Evolutionary conservation across 2,888 invertebrate genomes (phyloP).

Genomic region (Chrysodeixis includens): DNA sequence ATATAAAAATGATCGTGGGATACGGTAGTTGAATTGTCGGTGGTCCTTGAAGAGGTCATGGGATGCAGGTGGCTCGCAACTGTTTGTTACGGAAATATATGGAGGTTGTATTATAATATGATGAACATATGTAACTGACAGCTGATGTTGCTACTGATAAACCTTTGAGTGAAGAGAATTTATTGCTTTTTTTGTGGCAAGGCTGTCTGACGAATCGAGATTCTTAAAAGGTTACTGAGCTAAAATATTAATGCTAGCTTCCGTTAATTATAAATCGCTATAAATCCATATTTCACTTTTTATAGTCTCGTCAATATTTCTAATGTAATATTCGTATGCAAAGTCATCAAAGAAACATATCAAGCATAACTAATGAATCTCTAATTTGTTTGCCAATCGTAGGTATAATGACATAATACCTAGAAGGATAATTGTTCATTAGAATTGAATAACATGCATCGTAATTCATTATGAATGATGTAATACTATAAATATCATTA

Average conservation of each 20-base stretch:
- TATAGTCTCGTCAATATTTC: neutral
- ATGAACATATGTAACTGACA: slow-evolving; percentile 7
- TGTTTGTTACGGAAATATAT: slow-evolving; percentile 5
- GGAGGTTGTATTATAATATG: slow-evolving; percentile 6
- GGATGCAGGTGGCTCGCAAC: slow-evolving; percentile 5
- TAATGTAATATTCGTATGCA: neutral
- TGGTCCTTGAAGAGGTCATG: slow-evolving; percentile 1
- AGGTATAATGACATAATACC: neutral
- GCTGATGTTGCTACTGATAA: slow-evolving; percentile 2
- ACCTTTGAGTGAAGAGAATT: neutral
- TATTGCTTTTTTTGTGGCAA: neutral
- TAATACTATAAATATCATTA: neutral
- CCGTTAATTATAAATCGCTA: neutral
- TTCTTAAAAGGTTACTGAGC: neutral
- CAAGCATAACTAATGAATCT: neutral
- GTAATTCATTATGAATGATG: neutral
- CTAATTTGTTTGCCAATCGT: neutral
- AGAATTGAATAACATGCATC: neutral
- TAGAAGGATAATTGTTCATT: neutral
- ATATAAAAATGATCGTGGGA: slow-evolving; percentile 8
- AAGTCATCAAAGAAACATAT: neutral
- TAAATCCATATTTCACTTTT: neutral
- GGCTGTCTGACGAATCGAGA: neutral
- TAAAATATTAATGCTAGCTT: neutral
- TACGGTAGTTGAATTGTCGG: slow-evolving; percentile 1